Base-by-base conservation (phyloP, 2,797 vertebrate genomes). In the Takifugu rubripes region DNA sequence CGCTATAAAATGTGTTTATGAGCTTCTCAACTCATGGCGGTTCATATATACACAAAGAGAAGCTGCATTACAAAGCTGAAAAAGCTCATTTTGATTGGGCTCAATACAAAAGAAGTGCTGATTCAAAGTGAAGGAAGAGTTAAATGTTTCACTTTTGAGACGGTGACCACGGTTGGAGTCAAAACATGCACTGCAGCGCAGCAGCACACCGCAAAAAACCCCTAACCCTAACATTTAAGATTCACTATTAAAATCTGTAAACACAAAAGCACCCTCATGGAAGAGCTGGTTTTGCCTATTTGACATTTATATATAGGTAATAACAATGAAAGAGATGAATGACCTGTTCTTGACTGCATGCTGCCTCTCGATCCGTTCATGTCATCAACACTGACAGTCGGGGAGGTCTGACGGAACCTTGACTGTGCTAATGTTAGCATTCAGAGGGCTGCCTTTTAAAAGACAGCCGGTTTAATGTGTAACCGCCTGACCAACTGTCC, bases 301-400 rank as follows among this genome's bases (percentile, higher is more conserved):
- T n/a, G 4, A 3, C 10, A 5, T 5, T 24, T 14, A 21, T 0
- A 50, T 16, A 43, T 2, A 16, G 27, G 21, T 16, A 25, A 16
- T 15, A 31, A 10, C 2, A 25, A 33, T 12, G 5, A 2, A 10
- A 29, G 0, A 11, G 4, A 49, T 5, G 6, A 52, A 3, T 65
- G 87, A 90, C 86, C 87, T 83, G 68, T 40, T 45, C 5, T 75
- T 59, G 84, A 71, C 24, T 3, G 76, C 80, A 77, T 84, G 57
- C n/a, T 81, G 57, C 66, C 46, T 67, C 58, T 77, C 50, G 70
- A 64, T 52, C 70, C 14, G 11, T 2, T 70, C 54, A 57, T 78
- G 57, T 42, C 24, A 17, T 25, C 50, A 55, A 59, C 56, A 57
- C 50, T 59, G 50, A 59, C 27, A 61, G 26, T 48, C n/a, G 2